phyloP scores from a whole-genome alignment of 2,888 invertebrate genomes.

The Macrophya annulata region DNA sequence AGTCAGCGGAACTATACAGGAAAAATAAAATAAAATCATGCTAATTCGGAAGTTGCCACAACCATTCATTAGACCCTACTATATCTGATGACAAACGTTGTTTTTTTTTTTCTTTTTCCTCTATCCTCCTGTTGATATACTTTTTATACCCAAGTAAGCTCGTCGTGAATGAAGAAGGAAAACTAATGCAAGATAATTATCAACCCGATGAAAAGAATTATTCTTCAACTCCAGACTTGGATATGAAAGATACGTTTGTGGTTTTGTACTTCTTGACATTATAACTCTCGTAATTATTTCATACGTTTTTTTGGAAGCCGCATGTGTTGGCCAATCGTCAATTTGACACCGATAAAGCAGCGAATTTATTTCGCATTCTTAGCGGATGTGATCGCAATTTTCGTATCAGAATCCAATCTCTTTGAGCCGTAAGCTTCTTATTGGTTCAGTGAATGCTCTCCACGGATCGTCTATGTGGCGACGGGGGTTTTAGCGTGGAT shows the following conservation, averaged over 20 bases:
- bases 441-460: slow-evolving; percentile 59
- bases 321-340: not conserved
- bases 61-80: slow-evolving; percentile 41
- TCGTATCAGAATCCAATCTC: slow-evolving; percentile 64
- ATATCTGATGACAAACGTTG: slow-evolving; percentile 34
- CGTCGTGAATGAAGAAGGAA: not conserved
- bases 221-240: not conserved
- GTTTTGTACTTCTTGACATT: not conserved
- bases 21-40: slow-evolving; percentile 37
- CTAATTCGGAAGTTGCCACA: slow-evolving; percentile 13
- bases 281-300: not conserved
- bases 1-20: not conserved
- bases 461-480: slow-evolving; percentile 32
- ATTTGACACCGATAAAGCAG: slow-evolving; percentile 33
- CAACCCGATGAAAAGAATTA: not conserved
- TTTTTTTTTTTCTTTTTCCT: not conserved
- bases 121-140: not conserved
- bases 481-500: not conserved
- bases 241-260: not conserved
- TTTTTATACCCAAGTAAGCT: not conserved
- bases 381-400: slow-evolving; percentile 59
- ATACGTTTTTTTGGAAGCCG: too few relatives aligned
- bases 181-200: slow-evolving; percentile 29
- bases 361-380: slow-evolving; percentile 41
- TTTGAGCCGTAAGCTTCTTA: slow-evolving; percentile 62